These are phyloP conservation scores for Ormyrus rosae DNA, from an alignment of 2,888 invertebrate species.

Conservation along the genomic window DNA sequence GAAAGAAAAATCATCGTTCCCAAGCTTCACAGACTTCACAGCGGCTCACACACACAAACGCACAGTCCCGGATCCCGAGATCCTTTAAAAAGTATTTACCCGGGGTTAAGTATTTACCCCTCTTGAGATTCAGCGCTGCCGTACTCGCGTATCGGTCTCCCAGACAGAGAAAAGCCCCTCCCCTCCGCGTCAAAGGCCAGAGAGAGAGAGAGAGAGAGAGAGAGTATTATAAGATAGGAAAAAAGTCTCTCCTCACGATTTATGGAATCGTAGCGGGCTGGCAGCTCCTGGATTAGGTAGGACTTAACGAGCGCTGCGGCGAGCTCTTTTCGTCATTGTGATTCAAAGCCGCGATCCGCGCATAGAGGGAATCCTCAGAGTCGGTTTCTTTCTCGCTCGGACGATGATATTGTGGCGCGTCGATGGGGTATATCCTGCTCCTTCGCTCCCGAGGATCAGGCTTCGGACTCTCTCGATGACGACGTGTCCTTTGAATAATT, in stretches of 20 bases:
- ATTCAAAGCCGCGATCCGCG: not conserved
- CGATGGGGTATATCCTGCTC: conserved; percentile 7
- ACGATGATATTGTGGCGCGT: conserved; percentile 23
- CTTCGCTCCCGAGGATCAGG: not conserved
- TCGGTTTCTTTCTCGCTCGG: not conserved
- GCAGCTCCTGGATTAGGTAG: conserved; percentile 13
- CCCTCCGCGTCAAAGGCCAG: not conserved
- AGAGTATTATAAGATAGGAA: not conserved
- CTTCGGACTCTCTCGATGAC: not conserved
- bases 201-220: not conserved
- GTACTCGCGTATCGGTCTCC: not conserved
- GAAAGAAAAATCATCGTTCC: not conserved
- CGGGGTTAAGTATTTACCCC: conserved; percentile 3
- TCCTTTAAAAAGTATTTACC: conserved; percentile 37
- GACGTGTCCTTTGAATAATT: conserved; percentile 34
- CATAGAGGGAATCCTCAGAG: not conserved
- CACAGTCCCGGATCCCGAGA: not conserved
- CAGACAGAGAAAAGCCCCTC: not conserved
- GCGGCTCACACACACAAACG: not conserved
- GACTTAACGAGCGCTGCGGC: conserved; percentile 7
- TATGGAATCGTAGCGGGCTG: conserved; percentile 14
- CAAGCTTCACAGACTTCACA: not conserved
- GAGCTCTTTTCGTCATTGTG: not conserved
- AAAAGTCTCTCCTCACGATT: not conserved
- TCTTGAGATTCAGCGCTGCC: conserved; percentile 25